These are phyloP conservation scores for Archocentrus centrarchus DNA, from an alignment of 2,113 vertebrate species.

Conservation along the genomic window DNA sequence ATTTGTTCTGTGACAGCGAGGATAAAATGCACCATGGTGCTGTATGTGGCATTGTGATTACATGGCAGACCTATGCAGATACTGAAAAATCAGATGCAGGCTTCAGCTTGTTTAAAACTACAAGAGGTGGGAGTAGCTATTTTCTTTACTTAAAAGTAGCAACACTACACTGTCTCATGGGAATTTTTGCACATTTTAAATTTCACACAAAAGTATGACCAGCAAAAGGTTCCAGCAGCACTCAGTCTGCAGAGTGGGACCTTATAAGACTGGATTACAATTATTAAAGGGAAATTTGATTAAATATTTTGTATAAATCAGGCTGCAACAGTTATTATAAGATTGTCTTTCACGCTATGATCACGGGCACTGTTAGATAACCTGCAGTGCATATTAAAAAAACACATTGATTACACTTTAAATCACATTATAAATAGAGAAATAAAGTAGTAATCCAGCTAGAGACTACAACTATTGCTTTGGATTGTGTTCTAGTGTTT, in stretches of 20 bases:
- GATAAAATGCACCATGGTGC: background rate
- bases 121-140: background rate
- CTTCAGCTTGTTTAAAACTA: background rate
- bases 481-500: background rate
- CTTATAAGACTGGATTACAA: background rate
- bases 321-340: background rate
- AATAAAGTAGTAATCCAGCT: background rate
- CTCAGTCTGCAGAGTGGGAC: background rate
- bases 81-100: background rate
- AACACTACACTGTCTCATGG: background rate
- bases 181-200: background rate
- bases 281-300: background rate
- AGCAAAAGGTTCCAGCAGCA: background rate
- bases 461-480: background rate
- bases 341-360: background rate
- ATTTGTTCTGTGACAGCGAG: conserved; percentile 1
- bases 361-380: background rate
- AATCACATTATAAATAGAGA: background rate
- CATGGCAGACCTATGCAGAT: background rate
- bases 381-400: background rate
- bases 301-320: background rate
- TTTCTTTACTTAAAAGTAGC: background rate
- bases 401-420: background rate
- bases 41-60: background rate
- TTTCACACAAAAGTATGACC: background rate